Conservation (phyloP, 2,113 vertebrate species). For the Chloroceryle aenea region DNA sequence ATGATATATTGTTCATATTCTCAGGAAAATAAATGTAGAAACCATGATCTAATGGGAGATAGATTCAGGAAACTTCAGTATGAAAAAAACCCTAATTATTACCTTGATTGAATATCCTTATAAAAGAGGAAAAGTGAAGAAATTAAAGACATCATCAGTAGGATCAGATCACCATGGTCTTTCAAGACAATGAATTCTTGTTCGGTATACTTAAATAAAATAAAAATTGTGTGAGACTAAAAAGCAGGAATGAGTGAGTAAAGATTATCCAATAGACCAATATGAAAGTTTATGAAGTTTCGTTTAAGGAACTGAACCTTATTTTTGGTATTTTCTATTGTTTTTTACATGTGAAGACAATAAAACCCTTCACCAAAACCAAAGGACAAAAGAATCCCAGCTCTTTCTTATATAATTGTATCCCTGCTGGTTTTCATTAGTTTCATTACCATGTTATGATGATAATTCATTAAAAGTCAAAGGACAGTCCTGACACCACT, state of each 20-base stretch:
- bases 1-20: background rate
- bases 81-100: background rate
- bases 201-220: background rate
- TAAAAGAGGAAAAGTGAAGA: background rate
- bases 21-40: background rate
- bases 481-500: background rate
- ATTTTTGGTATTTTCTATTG: background rate
- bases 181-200: background rate
- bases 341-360: background rate
- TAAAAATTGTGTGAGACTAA: background rate
- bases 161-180: background rate
- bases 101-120: background rate
- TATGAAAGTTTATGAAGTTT: background rate
- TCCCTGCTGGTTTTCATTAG: background rate
- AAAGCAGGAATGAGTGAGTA: background rate
- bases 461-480: background rate
- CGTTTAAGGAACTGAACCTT: background rate
- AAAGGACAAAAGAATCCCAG: accelerated
- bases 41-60: background rate
- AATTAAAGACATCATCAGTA: background rate
- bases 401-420: background rate
- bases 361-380: background rate
- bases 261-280: background rate
- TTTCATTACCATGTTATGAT: background rate
- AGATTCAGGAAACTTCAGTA: background rate